These are phyloP conservation scores for Rhamnusium bicolor DNA, from an alignment of 2,888 invertebrate species.

Conservation along the genomic window DNA sequence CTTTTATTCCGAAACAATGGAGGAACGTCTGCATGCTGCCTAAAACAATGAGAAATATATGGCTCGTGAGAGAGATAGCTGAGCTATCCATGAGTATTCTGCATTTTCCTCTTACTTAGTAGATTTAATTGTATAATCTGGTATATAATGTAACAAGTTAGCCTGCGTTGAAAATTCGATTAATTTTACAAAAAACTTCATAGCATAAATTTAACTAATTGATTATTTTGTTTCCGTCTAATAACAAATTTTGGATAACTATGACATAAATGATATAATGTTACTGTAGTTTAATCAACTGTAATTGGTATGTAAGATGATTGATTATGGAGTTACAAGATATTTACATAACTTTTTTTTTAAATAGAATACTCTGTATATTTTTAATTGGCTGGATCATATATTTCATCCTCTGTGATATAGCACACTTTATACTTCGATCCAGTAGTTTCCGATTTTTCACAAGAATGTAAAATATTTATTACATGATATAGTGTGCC, in stretches of 20 bases:
- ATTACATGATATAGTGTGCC: too few species aligned
- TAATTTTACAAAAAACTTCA: constrained; percentile 5
- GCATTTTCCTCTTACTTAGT: not conserved
- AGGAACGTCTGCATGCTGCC: not conserved
- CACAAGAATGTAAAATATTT: too few species aligned
- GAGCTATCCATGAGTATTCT: constrained; percentile 7
- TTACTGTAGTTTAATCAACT: too few species aligned
- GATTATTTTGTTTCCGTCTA: not conserved
- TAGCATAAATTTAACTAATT: constrained; percentile 6
- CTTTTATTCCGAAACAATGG: constrained; percentile 26
- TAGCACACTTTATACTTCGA: too few species aligned
- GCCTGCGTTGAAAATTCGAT: not conserved
- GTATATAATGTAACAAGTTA: constrained; percentile 20
- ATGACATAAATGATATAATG: not conserved
- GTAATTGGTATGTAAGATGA: too few species aligned
- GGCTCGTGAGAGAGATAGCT: constrained; percentile 11
- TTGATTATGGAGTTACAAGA: too few species aligned
- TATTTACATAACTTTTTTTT: too few species aligned
- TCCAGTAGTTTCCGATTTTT: too few species aligned
- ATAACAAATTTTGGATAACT: not conserved
- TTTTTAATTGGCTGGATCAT: too few species aligned
- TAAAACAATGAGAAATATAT: constrained; percentile 18
- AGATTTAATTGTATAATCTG: constrained; percentile 19
- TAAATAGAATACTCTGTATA: too few species aligned
- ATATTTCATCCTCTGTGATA: too few species aligned